Base-by-base conservation (phyloP, 2,113 vertebrate species). In the Plecotus auritus region DNA sequence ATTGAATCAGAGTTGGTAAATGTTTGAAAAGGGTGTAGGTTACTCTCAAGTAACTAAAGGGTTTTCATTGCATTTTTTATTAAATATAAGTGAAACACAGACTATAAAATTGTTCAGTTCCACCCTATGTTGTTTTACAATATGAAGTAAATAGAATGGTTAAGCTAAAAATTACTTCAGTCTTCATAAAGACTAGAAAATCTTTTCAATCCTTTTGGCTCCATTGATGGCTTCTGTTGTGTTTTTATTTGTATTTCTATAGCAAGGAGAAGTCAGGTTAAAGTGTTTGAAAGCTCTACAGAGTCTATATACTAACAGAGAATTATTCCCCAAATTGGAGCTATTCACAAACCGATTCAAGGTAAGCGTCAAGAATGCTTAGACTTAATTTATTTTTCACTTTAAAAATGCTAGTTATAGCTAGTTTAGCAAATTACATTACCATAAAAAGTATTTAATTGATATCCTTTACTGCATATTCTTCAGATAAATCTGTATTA, bases 181-280 rank as follows among this genome's bases (percentile, higher is more conserved):
- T 97, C 86, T 97, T 97, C 56, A 90, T 96, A 59, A 81, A 91
- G 32, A 76, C 49, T 89, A 95, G 2, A 83, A 87, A 42, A 51
- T 51, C 2, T 97, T 94, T 97, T 76, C 37, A 88, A 47, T 17
- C 45, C 94, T 96, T 94, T 16, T 95, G 28, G 0, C 92, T 49
- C 86, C 96, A 22, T 90, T 97, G 91, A 96, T 90, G 93, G 80
- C 91, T 96, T 86, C 70, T 42, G 5, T 35, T 97, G 61, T 98
- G 83, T 96, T 98, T 98, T 97, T 95, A 37, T 98, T 96, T 98
- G 78, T 96, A 98, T 98, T 96, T 96, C 32, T 98, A 94, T 94
- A 99, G 99, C 99, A 99, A 99, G 99, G 99, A 96, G 99, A 99
- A 98, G 99, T 99, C 96, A 99, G 99, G 97, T 98, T 99, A 96